Conservation (phyloP, 2,888 invertebrate species). For the Hecatera dysodea region DNA sequence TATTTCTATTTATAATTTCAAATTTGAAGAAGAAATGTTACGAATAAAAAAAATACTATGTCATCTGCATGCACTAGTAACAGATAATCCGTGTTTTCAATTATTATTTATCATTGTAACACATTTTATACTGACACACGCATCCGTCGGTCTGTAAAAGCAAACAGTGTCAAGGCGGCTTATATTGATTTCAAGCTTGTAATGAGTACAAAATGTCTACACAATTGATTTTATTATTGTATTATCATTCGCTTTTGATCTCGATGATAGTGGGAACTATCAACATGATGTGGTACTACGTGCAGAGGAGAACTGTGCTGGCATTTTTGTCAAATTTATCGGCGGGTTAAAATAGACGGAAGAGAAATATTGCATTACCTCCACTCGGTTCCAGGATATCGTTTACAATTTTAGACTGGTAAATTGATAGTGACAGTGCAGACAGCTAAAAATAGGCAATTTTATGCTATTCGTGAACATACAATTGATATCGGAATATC, state of each 20-base stretch:
- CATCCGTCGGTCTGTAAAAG: slow-evolving; percentile 83
- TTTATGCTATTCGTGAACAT: neutral
- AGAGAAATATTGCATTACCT: slow-evolving; percentile 46
- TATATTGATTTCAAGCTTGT: slow-evolving; percentile 86
- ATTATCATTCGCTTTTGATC: slow-evolving; percentile 66
- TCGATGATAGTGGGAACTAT: slow-evolving; percentile 32
- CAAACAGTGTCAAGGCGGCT: slow-evolving; percentile 87
- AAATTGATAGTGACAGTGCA: slow-evolving; percentile 32
- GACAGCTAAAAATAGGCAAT: neutral
- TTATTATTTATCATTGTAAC: slow-evolving; percentile 79
- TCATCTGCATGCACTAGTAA: slow-evolving; percentile 44
- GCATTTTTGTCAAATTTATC: slow-evolving; percentile 33
- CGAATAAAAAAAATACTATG: slow-evolving; percentile 30
- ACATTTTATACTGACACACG: slow-evolving; percentile 79
- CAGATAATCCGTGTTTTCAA: slow-evolving; percentile 69
- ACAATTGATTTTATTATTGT: slow-evolving; percentile 75
- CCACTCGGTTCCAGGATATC: slow-evolving; percentile 13
- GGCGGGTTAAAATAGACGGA: slow-evolving; percentile 20
- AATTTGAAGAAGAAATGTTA: slow-evolving; percentile 15
- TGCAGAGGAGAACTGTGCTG: neutral
- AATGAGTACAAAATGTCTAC: slow-evolving; percentile 80
- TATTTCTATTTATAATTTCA: slow-evolving; percentile 16
- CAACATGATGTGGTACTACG: slow-evolving; percentile 19
- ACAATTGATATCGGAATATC: neutral
- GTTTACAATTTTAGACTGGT: slow-evolving; percentile 35